Evolutionary conservation across 1,140 invertebrate genomes (phyloP), one percentile per base, ranked within the genome.

Genomic region (Cotesia glomerata): DNA sequence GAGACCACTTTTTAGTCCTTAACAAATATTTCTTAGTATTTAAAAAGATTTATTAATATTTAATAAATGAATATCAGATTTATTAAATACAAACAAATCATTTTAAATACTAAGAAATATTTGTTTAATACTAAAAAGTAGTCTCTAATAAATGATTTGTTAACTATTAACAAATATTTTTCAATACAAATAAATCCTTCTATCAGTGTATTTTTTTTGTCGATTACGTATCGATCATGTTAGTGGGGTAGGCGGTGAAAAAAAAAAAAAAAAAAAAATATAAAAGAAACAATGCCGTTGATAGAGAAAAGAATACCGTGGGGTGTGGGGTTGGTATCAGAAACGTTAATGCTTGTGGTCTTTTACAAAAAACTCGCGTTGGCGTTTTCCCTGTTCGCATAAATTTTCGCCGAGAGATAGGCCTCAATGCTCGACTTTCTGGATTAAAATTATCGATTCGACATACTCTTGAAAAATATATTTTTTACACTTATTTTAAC

Each of bases 341-440:
- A 39, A 49, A 77, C 72, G 71, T 76, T 68, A 76, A 77, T 75
- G 75, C 75, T 66, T 72, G 72, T 76, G 78, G 62, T 75, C 79
- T 81, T 81, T 80, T 77, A 75, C 78, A 18, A 45, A 72, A 69
- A 36, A 71, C 39, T 75, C 73, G 79, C 79, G 78, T 83, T 81
- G 81, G 77, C 79, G 79, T 82, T 77, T 61, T 68, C 71, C 79
- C 79, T 80, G 79, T 79, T 78, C 76, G 70, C 77, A 82, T 79
- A 81, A 82, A 81, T 63, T 74, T 49, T 70, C 61, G 62, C 61
- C 32, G n/a, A 35, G 58, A 75, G 75, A 77, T 76, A 80, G 75
- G 63, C 66, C 71, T 45, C 75, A 78, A 77, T 78, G 76, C 18
- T 69, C 62, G 65, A 66, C 34, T 74, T 69, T 69, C 62, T 77